Conservation (phyloP, 37 sponge, comb jelly and placozoan species). For the Chondrilla cf. caribensis region DNA sequence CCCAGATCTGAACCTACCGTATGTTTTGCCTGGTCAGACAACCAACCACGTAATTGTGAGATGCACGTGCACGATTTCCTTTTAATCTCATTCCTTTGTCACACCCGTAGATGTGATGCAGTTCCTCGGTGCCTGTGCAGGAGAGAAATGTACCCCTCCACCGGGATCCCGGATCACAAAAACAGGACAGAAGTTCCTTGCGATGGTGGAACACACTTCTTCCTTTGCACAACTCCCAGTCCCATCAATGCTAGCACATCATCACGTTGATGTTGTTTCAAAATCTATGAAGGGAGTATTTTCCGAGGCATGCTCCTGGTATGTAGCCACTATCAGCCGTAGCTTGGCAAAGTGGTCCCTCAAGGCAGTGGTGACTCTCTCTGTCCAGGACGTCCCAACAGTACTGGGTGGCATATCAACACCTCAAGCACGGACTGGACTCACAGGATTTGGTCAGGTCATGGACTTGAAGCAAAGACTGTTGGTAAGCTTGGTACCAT, state of each 20-base stretch:
- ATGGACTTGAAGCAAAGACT: no score
- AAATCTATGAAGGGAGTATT: neutral
- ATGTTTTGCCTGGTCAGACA: no score
- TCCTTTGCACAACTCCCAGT: neutral
- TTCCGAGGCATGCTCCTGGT: neutral
- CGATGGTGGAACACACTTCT: neutral
- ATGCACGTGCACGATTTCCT: no score
- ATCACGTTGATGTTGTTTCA: neutral
- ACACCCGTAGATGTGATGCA: neutral
- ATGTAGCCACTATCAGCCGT: neutral
- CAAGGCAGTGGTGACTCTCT: slow-evolving; percentile 1
- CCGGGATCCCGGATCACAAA: neutral
- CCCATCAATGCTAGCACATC: neutral
- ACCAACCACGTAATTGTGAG: no score
- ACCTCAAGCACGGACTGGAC: no score
- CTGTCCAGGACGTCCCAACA: neutral
- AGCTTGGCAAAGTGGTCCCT: slow-evolving; percentile 22
- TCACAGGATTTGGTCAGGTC: no score
- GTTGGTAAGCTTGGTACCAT: no score
- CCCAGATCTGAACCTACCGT: no score
- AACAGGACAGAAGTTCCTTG: neutral
- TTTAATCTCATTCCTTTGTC: no score
- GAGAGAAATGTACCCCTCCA: neutral
- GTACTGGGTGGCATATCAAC: no score
- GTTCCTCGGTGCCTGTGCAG: neutral